Evolutionary conservation across 2,888 invertebrate genomes (phyloP).

Genomic region (Mythimna loreyi): DNA sequence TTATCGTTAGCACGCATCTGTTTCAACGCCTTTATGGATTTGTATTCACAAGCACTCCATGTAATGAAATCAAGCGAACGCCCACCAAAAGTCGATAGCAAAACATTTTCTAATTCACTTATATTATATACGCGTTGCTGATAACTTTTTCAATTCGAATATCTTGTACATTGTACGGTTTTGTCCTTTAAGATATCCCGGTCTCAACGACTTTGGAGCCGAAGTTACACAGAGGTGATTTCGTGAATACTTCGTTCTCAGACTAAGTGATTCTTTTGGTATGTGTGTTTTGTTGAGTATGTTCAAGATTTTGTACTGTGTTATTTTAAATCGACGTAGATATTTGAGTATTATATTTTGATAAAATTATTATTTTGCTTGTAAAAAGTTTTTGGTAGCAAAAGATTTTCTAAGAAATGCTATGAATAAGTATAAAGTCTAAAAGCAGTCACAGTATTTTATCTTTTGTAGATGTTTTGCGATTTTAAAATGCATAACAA

Average conservation of each 20-base stretch:
- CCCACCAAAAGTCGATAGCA: slow-evolving; percentile 34
- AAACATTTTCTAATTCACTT: slow-evolving; percentile 59
- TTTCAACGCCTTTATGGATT: slow-evolving; percentile 44
- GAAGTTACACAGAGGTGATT: slow-evolving; percentile 57
- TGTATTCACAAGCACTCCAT: slow-evolving; percentile 54
- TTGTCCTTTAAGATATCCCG: slow-evolving; percentile 55
- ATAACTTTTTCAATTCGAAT: slow-evolving; percentile 57
- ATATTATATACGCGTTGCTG: slow-evolving; percentile 39
- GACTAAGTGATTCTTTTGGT: slow-evolving; percentile 52
- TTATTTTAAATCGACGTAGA: slow-evolving; percentile 4
- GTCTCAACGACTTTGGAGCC: slow-evolving; percentile 52
- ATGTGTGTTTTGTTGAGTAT: not conserved
- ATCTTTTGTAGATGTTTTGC: too few relatives aligned
- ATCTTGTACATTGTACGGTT: slow-evolving; percentile 50
- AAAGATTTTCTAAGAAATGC: not conserved
- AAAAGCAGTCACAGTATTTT: not conserved
- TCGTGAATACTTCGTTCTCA: slow-evolving; percentile 49
- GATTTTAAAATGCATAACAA: not conserved
- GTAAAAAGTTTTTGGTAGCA: not conserved
- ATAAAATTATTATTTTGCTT: not conserved
- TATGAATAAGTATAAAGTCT: not conserved
- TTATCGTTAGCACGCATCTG: slow-evolving; percentile 51
- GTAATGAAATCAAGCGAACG: slow-evolving; percentile 53
- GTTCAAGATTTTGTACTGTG: slow-evolving; percentile 17
- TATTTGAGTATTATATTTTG: not conserved